Evolutionary conservation across 2,888 invertebrate genomes (phyloP), one percentile per base, ranked within the genome.

Genomic region (Euclidia mi): DNA sequence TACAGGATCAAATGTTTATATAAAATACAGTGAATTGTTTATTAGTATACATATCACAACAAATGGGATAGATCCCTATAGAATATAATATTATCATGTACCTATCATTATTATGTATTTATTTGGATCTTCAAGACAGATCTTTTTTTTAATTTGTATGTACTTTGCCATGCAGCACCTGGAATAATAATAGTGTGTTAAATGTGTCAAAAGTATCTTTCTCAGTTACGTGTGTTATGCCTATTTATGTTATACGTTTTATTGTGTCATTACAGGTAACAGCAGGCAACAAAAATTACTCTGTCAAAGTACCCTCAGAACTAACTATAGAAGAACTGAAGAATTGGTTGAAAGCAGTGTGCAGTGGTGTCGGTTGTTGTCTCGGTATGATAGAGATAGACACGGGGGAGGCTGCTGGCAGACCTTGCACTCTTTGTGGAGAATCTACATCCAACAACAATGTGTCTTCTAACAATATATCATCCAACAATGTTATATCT

Each of bases 271-370:
- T 86, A 11, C 77, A 94, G 94, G 89, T 92, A 25, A 79, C 91
- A 69, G 74, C 89, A 56, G 88, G 89, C 32, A 88, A 70, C 63
- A 95, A 94, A 68, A 95, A 88, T 43, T 95, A 95, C 66, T 88
- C 95, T 15, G 95, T 96, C 2, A 95, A 96, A 84, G 89, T 96
- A 56, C 96, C 96, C 11, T 85, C 95, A 44, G 92, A 94, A 43
- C 64, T 94, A 55, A 85, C 89, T 29, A 78, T 70, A 32, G 93
- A 94, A 12, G 93, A 94, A 61, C 82, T 96, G 40, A 95, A 95
- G 52, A 89, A 89, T 59, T 95, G 95, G 84, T 90, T 96, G 62
- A 94, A 95, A 65, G 84, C 85, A 32, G 76, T 96, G 0, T 93
- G 95, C 59, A 86, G 87, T 60, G 94, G 94, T 10, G 82, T 96